Percentiles rank a stretch among this genome's conserved stretches.
phyloP scores from a whole-genome alignment of 2,888 invertebrate species.

The Hedya salicella region DNA sequence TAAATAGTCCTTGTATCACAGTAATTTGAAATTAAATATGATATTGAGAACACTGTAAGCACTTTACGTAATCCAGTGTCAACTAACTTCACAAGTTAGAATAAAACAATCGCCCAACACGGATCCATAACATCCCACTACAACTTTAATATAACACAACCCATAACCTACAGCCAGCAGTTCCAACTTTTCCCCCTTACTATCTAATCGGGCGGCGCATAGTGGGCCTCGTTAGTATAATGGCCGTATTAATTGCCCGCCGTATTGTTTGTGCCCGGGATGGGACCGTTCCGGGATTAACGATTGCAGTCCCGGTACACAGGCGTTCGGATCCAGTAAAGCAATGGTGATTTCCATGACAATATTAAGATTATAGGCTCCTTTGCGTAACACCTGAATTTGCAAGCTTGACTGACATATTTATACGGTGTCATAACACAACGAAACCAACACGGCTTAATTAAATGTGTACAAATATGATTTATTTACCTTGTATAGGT shows the following conservation, averaged over 20 bases:
- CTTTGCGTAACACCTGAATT: too few species aligned
- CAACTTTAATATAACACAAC: constrained; percentile 27
- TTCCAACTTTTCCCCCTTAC: constrained; percentile 55
- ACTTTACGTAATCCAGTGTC: background rate
- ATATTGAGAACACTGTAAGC: too few species aligned
- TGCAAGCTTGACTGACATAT: too few species aligned
- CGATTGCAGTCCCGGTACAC: constrained; percentile 44
- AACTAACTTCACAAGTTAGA: constrained; percentile 2
- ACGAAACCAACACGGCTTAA: too few species aligned
- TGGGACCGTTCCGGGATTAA: constrained; percentile 48
- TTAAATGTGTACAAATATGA: too few species aligned
- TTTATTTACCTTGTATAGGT: too few species aligned
- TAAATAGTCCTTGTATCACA: too few species aligned
- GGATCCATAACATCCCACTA: background rate
- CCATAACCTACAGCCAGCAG: constrained; percentile 33
- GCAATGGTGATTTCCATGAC: background rate
- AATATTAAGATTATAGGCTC: too few species aligned
- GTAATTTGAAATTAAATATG: too few species aligned
- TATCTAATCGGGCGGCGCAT: constrained; percentile 60
- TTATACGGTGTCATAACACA: too few species aligned
- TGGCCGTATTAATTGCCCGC: constrained; percentile 74
- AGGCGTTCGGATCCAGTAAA: constrained; percentile 32
- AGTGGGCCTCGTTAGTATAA: constrained; percentile 62
- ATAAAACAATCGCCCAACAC: background rate
- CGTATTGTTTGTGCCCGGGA: constrained; percentile 62